Percentiles rank a stretch among this genome's conserved stretches.
These are phyloP conservation scores for Rhinatrema bivittatum DNA, from an alignment of 2,797 vertebrate genomes.

Conservation along the genomic window DNA sequence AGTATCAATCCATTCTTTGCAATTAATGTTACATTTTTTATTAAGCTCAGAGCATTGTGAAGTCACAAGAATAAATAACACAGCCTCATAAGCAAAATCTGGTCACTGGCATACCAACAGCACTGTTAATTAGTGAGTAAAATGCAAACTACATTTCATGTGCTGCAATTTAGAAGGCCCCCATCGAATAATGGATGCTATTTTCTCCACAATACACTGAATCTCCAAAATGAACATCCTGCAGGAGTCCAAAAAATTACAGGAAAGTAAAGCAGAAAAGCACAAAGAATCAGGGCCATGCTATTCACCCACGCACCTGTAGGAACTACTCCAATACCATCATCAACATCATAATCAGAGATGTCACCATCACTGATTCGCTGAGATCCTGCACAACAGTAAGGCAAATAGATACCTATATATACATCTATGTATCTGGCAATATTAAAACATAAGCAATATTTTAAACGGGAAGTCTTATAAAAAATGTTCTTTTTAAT, in stretches of 20 bases:
- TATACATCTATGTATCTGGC: conserved; percentile 45
- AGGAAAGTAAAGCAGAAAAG: conserved; percentile 31
- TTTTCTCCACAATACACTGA: conserved; percentile 29
- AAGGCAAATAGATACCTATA: conserved; percentile 67
- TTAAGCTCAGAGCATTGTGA: conserved; percentile 17
- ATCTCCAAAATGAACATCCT: conserved; percentile 26
- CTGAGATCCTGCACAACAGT: conserved; percentile 86
- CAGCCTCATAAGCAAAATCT: conserved; percentile 1
- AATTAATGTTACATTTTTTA: conserved; percentile 24
- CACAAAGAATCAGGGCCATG: conserved; percentile 52
- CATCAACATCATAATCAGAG: conserved; percentile 94
- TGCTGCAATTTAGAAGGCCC: conserved; percentile 13
- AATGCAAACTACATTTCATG: conserved; percentile 12
- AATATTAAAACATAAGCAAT: conserved; percentile 12
- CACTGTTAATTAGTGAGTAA: conserved; percentile 12
- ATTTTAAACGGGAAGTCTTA: background rate
- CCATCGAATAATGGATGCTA: conserved; percentile 34
- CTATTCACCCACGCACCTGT: conserved; percentile 90
- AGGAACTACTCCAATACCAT: conserved; percentile 91
- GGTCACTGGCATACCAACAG: conserved; percentile 6
- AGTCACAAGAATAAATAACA: conserved; percentile 13
- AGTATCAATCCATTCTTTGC: conserved; percentile 7
- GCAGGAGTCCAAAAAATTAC: conserved; percentile 13
- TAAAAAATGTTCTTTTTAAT: background rate
- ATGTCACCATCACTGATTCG: conserved; percentile 93